Percentiles rank a stretch among this genome's conserved stretches.
These are phyloP conservation scores for Hetaerina titia DNA, from an alignment of 2,888 invertebrate genomes.

Conservation along the genomic window DNA sequence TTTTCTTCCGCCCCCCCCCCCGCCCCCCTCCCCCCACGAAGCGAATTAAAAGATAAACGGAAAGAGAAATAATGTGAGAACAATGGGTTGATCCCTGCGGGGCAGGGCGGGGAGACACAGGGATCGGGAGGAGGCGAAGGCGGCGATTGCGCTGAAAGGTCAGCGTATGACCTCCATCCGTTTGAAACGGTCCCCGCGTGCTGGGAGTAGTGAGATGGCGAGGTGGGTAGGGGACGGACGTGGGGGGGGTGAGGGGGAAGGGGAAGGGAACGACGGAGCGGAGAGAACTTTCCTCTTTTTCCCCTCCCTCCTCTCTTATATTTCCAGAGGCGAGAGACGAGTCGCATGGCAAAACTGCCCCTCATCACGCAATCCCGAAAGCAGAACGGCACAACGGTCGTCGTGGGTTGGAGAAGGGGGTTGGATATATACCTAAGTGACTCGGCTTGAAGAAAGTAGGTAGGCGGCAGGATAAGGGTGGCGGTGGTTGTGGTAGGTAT, in stretches of 20 bases:
- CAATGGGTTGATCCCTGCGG: neutral
- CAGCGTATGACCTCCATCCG: conserved; percentile 18
- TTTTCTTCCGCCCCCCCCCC: neutral
- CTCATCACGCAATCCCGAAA: neutral
- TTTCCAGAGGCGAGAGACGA: conserved; percentile 23
- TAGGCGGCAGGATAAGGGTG: too few species aligned
- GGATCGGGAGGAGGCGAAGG: neutral
- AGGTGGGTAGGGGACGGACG: too few species aligned
- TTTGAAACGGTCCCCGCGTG: neutral
- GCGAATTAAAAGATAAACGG: conserved; percentile 20
- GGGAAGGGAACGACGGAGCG: too few species aligned
- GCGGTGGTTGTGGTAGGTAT: too few species aligned
- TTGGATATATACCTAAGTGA: neutral
- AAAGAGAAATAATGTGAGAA: neutral
- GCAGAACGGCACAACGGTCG: neutral
- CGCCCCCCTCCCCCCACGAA: neutral
- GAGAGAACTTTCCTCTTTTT: too few species aligned
- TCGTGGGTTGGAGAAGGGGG: neutral
- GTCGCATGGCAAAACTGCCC: neutral
- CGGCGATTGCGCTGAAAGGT: neutral
- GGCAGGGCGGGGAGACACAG: neutral
- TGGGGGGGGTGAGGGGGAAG: too few species aligned
- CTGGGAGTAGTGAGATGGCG: too few species aligned
- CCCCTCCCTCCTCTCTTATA: conserved; percentile 6
- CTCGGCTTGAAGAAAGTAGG: neutral